phyloP scores from a whole-genome alignment of 2,113 vertebrate genomes.

The Hypanus sabinus region DNA sequence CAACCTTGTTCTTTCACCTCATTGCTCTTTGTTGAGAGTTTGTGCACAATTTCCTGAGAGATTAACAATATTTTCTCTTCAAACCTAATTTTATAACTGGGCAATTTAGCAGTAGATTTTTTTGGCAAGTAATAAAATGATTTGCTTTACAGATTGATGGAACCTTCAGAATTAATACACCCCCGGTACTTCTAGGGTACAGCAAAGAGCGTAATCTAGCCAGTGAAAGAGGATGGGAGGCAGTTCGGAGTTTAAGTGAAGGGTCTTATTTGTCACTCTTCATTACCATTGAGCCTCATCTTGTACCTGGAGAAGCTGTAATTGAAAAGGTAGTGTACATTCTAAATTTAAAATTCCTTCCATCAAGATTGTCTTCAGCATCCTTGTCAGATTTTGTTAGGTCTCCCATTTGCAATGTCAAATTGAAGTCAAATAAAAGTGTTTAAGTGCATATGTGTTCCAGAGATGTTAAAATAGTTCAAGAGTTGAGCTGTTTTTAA shows the following conservation, averaged over 20 bases:
- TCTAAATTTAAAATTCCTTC: not conserved
- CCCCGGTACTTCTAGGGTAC: slow-evolving; percentile 88
- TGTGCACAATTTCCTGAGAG: not conserved
- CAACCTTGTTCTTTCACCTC: not conserved
- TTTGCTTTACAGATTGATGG: slow-evolving; percentile 73
- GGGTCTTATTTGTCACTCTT: slow-evolving; percentile 86
- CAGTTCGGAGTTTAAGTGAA: slow-evolving; percentile 61
- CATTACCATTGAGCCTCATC: slow-evolving; percentile 86
- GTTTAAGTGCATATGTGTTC: not conserved
- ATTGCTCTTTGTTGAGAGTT: not conserved
- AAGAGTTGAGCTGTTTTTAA: not conserved
- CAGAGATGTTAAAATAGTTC: not conserved
- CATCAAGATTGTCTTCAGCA: not conserved
- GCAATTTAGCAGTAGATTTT: not conserved
- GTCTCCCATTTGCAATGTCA: slow-evolving; percentile 3
- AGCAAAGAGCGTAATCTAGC: slow-evolving; percentile 69
- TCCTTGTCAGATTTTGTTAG: not conserved
- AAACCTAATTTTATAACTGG: not conserved
- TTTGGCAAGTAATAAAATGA: not conserved
- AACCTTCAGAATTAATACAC: slow-evolving; percentile 80
- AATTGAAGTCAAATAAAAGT: not conserved
- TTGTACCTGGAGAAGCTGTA: slow-evolving; percentile 78
- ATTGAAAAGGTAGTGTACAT: slow-evolving; percentile 72
- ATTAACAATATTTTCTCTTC: not conserved
- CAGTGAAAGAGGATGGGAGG: slow-evolving; percentile 63